Evolutionary conservation across 2,797 vertebrate genomes (phyloP), one percentile per base, ranked within the genome.

Genomic region (Acestrorhynchus altus): DNA sequence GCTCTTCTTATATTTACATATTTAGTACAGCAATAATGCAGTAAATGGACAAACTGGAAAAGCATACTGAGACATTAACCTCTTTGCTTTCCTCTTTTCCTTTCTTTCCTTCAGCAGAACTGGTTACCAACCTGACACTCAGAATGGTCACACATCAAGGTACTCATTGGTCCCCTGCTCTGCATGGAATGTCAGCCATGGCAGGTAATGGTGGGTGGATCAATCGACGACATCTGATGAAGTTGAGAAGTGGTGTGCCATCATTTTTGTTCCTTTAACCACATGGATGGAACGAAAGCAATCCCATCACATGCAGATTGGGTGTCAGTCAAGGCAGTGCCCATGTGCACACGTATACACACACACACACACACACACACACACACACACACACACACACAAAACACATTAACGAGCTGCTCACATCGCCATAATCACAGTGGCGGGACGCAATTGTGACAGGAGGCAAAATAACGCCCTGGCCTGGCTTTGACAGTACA

Each of bases 371-470:
- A 18, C 54, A 47, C 74, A 28, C 86, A 78, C 10, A 12, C 44
- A 46, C 44, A 46, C 47, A 18, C 89, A 87, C 87, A 83, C 64
- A 83, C 87, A 91, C 90, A 93, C 92, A 92, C 89, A 90, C 91
- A 90, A 93, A 92, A 92, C 89, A 90, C 91, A 90, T 90, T 92
- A 92, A 91, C 86, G 83, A 82, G 74, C 20, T 46, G 81, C 85
- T 84, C 83, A 84, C 76, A 87, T 78, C 76, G 84, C 88, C 40
- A 72, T 92, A 93, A 93, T 92, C 90, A 93, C 91, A 90, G 91
- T 91, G 87, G 92, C 90, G 89, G 80, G 89, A 85, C 67, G 13
- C n/a, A 79, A 64, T 67, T 61, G 85, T 88, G 90, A 91, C 87
- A 89, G 87, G 87, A 84, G 84, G 83, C 85, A 90, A 90, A 89